Evolutionary conservation across 2,797 vertebrate species (phyloP), one percentile per base, ranked within the genome.

Genomic region (Gymnoscopelus microlampas): DNA sequence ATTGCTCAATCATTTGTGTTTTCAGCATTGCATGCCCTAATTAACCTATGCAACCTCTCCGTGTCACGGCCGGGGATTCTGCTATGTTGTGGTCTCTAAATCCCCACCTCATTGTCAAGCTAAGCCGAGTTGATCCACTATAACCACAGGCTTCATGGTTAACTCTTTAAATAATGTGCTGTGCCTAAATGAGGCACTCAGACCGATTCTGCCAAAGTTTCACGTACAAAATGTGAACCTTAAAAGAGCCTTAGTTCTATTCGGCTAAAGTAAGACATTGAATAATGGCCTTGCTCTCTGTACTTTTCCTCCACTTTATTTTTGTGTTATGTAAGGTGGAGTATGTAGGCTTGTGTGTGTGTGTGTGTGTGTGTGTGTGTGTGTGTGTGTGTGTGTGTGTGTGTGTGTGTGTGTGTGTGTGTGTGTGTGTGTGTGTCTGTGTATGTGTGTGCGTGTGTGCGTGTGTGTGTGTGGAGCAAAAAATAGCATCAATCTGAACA

Each of bases 401-500:
- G 32, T 6, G 32, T 35, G 32, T 6, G 5, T 35, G 32, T 6
- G 32, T 35, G 26, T 9, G 39, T 39, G 8, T 39, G 6, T 39
- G 39, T 39, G 39, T 39, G 39, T 39, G 39, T 6, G 5, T 39
- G 39, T 9, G 8, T 39, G 39, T 39, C 7, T 6, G 6, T 8
- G 6, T 39, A 7, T 39, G 39, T 8, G 39, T 6, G 7, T 39
- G 8, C 2, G 8, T 44, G 32, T 5, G 32, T 35, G 32, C 1
- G 32, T 7, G 32, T 6, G 32, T 35, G 32, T 1, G 5, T 35
- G 32, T 6, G 32, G 1, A 47, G 55, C 58, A 54, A 49, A 55
- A 62, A 68, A 54, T 11, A 8, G 39, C 19, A 66, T 53, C 13
- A 58, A 48, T 71, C 23, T 70, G 53, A 71, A 13, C 29, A 24